Base-by-base conservation (phyloP, 2,113 vertebrate genomes). In the Lutjanus erythropterus region DNA sequence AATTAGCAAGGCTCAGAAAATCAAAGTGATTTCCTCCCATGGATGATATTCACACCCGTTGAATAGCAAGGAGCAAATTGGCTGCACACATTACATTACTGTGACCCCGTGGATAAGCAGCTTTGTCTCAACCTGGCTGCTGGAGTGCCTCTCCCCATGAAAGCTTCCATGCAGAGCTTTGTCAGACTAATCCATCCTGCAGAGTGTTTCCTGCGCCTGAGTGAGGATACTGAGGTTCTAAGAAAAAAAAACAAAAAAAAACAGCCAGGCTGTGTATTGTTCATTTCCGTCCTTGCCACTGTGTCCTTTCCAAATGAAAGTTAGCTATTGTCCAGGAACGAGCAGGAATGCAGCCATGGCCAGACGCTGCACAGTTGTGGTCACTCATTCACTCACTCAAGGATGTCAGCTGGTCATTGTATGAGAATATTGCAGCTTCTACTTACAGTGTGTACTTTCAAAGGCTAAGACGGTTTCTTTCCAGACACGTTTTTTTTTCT, bases 151-250 rank as follows among this genome's bases (percentile, higher is more conserved):
- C 88, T 87, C 87, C 49, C 82, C 49, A 58, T 89, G 84, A 92
- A 87, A 67, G 87, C 78, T 39, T 74, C 84, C 83, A 89, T 80
- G 90, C 87, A 75, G 83, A 71, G 78, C 77, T 90, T 84, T 89
- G 80, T 89, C 81, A 88, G 85, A 78, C 83, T 90, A 86, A 94
- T 92, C 89, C 91, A 90, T 92, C 89, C 90, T 90, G 86, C 58
- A 23, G 65, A 88, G 80, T 75, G 74, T 86, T 89, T 74, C 80
- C 68, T 84, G 72, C 10, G 46, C 67, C 41, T 73, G 78, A 76
- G 44, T 71, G 66, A 75, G 76, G 64, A 81, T 65, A 68, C 29
- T 16, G 49, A 79, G 71, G 66, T 81, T 74, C 66, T 79, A 39
- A 71, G 35, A 67, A 70, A 41, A 71, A 50, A 70, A 72, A 47